These are phyloP conservation scores for Iphiclides podalirius DNA, from an alignment of 2,888 invertebrate genomes.

Conservation along the genomic window DNA sequence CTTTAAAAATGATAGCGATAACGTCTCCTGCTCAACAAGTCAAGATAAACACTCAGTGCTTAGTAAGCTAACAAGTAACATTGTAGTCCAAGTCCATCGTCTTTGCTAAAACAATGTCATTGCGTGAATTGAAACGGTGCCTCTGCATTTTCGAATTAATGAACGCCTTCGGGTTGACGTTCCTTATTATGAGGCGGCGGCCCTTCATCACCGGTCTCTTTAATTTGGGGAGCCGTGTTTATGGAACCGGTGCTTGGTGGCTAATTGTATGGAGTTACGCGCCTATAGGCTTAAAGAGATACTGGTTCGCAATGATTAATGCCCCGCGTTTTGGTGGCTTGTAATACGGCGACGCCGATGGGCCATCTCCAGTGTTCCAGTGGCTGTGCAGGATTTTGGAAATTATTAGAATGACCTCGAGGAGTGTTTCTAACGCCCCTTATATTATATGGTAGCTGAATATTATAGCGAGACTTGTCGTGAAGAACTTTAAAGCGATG, in stretches of 20 bases:
- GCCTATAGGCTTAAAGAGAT: slow-evolving; percentile 25
- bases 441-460: no score
- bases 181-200: slow-evolving; percentile 32
- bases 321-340: slow-evolving; percentile 21
- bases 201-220: slow-evolving; percentile 29
- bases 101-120: slow-evolving; percentile 32
- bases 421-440: no score
- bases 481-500: no score
- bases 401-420: no score
- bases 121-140: slow-evolving; percentile 29
- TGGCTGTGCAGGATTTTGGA: no score
- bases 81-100: slow-evolving; percentile 17
- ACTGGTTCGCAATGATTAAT: slow-evolving; percentile 26
- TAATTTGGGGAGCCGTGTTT: slow-evolving; percentile 29
- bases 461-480: no score
- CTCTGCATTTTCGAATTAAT: slow-evolving; percentile 36
- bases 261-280: slow-evolving; percentile 33
- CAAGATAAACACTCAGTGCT: no score
- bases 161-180: slow-evolving; percentile 26
- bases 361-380: no score
- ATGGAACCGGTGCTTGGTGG: slow-evolving; percentile 28
- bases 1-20: no score
- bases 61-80: no score
- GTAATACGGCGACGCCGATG: slow-evolving; percentile 15
- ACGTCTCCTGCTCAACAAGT: no score